A percentile compares a stretch with the other conserved stretches of the same genome.
These are phyloP conservation scores for Machimus atricapillus DNA, from an alignment of 2,888 invertebrate species.

Conservation along the genomic window DNA sequence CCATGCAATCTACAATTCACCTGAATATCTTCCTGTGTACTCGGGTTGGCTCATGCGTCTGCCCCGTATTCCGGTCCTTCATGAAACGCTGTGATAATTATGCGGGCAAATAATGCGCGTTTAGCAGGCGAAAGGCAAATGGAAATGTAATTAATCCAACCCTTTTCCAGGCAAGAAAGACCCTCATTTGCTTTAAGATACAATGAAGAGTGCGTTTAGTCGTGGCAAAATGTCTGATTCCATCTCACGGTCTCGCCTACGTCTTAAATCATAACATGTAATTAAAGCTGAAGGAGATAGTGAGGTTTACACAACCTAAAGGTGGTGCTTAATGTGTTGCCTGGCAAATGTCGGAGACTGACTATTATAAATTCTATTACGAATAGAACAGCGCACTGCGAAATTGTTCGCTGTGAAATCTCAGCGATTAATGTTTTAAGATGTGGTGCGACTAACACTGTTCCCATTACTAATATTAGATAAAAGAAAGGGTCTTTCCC, in stretches of 20 bases:
- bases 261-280: slow-evolving; percentile 13
- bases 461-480: background rate
- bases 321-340: background rate
- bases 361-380: background rate
- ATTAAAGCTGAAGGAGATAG: background rate
- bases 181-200: background rate
- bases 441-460: background rate
- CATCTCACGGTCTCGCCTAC: background rate
- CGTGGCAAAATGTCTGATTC: background rate
- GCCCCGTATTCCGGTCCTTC: background rate
- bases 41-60: background rate
- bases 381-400: background rate
- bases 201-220: slow-evolving; percentile 1
- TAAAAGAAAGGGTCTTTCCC: background rate
- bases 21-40: background rate
- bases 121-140: background rate
- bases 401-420: background rate
- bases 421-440: background rate
- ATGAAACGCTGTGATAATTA: slow-evolving; percentile 1
- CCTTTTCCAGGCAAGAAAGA: background rate
- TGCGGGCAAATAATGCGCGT: background rate
- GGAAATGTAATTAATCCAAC: slow-evolving; percentile 1
- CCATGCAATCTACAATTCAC: background rate
- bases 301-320: background rate
- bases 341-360: background rate